These are phyloP conservation scores for Trichoplax adhaerens DNA, from an alignment of 37 sponge, comb jelly and placozoan genomes.

Conservation along the genomic window DNA sequence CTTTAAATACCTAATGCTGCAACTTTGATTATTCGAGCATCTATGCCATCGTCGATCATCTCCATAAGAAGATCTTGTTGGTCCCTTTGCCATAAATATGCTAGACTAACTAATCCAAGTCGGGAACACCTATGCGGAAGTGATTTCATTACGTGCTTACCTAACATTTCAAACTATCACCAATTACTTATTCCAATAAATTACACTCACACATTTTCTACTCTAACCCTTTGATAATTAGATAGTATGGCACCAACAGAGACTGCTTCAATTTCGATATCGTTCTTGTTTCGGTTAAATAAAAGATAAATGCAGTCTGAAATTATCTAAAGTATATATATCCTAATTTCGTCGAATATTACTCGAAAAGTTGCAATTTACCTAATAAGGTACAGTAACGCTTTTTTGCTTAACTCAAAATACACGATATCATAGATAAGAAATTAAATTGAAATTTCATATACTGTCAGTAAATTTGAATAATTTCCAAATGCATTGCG, in stretches of 20 bases:
- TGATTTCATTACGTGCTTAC: background rate
- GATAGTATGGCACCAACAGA: constrained; percentile 86
- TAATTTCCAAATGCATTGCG: too few relatives aligned
- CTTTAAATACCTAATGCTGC: constrained; percentile 59
- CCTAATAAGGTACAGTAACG: too few relatives aligned
- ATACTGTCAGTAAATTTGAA: too few relatives aligned
- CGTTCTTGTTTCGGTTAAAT: constrained; percentile 4
- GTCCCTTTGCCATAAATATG: constrained; percentile 82
- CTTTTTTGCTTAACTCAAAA: too few relatives aligned
- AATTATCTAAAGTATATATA: too few relatives aligned
- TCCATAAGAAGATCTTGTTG: constrained; percentile 67
- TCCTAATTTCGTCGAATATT: too few relatives aligned
- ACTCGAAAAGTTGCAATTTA: too few relatives aligned
- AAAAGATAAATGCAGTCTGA: too few relatives aligned
- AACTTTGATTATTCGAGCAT: constrained; percentile 75
- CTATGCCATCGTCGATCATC: constrained; percentile 55
- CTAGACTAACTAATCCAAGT: constrained; percentile 63
- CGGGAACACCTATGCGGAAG: constrained; percentile 43
- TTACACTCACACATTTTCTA: constrained; percentile 76
- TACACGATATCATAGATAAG: too few relatives aligned
- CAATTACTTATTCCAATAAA: background rate
- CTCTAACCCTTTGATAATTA: constrained; percentile 83
- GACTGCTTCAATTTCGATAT: constrained; percentile 53
- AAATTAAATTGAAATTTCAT: too few relatives aligned
- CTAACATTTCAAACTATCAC: background rate